Base-by-base conservation (phyloP, 1,140 invertebrate genomes). In the Gonioctena quinquepunctata region DNA sequence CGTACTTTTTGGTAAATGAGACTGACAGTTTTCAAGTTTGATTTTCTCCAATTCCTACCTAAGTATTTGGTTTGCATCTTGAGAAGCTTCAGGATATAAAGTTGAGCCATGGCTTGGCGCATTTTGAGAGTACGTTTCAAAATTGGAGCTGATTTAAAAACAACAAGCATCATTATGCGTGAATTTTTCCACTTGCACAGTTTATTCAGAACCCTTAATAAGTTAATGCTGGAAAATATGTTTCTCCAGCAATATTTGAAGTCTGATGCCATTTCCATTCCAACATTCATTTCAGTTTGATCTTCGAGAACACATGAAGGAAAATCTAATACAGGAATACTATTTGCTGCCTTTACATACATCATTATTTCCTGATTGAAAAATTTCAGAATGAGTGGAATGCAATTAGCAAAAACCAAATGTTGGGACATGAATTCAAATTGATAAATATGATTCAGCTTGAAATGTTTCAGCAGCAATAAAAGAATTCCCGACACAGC, bases 11-110 rank as follows among this genome's bases (percentile, higher is more conserved):
- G 92, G 84, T 99, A 99, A 82, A 99, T 99, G 26, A 97, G 96
- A 83, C 96, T 98, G 85, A 99, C 97, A 0, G 96, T 98, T 83
- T 99, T 99, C 97, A 99, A 99, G 82, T 99, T 99, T 0, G 94
- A 94, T 84, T 99, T 99, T 4, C 98, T 88, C 98, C 98, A 99
- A 79, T 99, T 97, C 18, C 98, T 86, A 0, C 98, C 98, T 69
- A 99, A 89, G 86, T 99, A 99, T 83, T 98, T 99, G 0, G 97
- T 99, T 88, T 99, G 98, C 96, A 99, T 99, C 87, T 99, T 99
- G 0, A 99, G 84, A 27, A 99, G 85, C 84, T 99, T 99, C 42
- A 99, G 87, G 4, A 98, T 95, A 83, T 99, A 99, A 60, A 99
- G 86, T 84, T 99, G 98, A 89, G 99, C 95, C 90, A 99, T 94